Conservation (phyloP, 2,888 invertebrate species). For the Punctoribates punctum region DNA sequence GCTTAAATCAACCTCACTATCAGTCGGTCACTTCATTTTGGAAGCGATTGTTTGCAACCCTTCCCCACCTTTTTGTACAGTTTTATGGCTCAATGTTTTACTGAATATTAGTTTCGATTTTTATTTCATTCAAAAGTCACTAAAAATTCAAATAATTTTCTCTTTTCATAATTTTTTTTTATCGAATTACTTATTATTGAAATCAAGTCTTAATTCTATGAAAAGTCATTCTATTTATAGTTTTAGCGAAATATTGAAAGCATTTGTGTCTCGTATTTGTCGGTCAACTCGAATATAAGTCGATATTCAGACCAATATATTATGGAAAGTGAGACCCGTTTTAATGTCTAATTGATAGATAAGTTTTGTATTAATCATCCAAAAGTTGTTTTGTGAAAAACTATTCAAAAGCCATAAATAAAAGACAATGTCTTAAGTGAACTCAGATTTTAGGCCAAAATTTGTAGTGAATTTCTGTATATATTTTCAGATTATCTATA, state of each 20-base stretch:
- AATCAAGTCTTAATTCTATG: not conserved
- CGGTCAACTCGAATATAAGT: not conserved
- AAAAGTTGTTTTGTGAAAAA: not conserved
- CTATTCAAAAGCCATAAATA: not conserved
- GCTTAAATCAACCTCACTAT: not conserved
- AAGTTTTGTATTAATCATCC: not conserved
- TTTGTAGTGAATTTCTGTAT: constrained; percentile 8
- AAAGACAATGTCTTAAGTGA: not conserved
- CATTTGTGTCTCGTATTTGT: not conserved
- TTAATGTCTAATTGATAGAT: not conserved
- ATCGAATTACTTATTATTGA: not conserved
- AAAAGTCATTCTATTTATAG: constrained; percentile 10
- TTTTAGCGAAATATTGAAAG: not conserved
- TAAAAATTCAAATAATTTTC: not conserved
- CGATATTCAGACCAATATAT: not conserved
- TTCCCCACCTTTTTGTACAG: not conserved
- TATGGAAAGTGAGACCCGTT: not conserved
- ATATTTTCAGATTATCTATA: constrained; percentile 21
- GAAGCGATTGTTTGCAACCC: not conserved
- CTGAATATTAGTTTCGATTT: not conserved
- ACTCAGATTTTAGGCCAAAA: not conserved
- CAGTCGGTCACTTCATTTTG: not conserved
- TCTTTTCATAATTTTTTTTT: not conserved
- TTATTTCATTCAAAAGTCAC: constrained; percentile 32
- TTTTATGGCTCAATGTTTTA: constrained; percentile 28